These are phyloP conservation scores for Pelobates fuscus DNA, from an alignment of 2,113 vertebrate species.

Conservation along the genomic window DNA sequence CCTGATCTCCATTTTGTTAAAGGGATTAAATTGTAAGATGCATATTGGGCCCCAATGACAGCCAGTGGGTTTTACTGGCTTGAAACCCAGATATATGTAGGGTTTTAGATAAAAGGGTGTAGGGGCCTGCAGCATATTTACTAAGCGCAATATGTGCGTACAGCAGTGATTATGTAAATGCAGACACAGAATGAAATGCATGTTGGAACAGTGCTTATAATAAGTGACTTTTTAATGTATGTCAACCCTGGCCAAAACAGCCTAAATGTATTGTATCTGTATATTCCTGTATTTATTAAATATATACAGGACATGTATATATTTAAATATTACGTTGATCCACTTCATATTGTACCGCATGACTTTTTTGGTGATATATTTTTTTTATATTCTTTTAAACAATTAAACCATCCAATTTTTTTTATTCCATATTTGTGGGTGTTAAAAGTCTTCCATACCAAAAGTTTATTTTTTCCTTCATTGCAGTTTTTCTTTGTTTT, in stretches of 20 bases:
- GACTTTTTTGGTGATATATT: constrained; percentile 90
- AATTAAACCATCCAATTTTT: constrained; percentile 70
- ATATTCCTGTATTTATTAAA: constrained; percentile 70
- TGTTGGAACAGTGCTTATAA: not conserved
- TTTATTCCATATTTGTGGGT: constrained; percentile 57
- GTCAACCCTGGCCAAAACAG: not conserved
- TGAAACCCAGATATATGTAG: no score
- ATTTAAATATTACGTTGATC: constrained; percentile 79
- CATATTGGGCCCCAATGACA: no score
- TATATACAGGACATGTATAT: constrained; percentile 71
- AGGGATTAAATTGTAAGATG: no score
- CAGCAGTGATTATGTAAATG: not conserved
- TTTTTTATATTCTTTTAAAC: no score
- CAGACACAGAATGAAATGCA: constrained; percentile 1
- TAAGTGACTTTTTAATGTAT: constrained; percentile 9
- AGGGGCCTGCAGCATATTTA: constrained; percentile 26
- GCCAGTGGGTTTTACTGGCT: no score
- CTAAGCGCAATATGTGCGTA: not conserved
- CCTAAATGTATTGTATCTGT: constrained; percentile 72
- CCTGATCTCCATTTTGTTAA: no score
- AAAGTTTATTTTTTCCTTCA: constrained; percentile 63
- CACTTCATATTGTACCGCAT: constrained; percentile 97
- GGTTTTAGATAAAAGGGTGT: no score
- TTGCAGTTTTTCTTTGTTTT: constrained; percentile 67
- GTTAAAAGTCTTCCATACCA: constrained; percentile 67